Conservation (phyloP, 2,113 vertebrate species). For the Passer domesticus region DNA sequence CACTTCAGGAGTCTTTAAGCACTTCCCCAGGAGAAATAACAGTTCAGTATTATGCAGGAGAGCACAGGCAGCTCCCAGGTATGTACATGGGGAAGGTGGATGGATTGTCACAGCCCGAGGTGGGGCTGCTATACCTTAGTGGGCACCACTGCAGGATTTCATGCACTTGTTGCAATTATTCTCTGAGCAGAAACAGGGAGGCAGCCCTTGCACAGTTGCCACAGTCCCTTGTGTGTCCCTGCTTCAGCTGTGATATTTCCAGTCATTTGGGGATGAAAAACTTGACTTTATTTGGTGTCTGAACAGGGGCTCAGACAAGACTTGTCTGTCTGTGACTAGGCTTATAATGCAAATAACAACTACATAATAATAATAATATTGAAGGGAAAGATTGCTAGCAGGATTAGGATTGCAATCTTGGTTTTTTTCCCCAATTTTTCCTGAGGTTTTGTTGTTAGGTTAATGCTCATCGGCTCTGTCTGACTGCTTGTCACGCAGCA, state of each 20-base stretch:
- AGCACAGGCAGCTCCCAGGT: background rate
- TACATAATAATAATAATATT: background rate
- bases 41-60: background rate
- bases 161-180: background rate
- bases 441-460: conserved; percentile 2
- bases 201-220: background rate
- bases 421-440: background rate
- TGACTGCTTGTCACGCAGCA: background rate
- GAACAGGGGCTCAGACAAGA: conserved; percentile 8
- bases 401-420: conserved; percentile 5
- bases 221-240: background rate
- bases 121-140: background rate
- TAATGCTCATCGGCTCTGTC: background rate
- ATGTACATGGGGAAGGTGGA: background rate
- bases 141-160: background rate
- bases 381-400: background rate
- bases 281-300: background rate
- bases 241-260: background rate
- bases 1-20: background rate
- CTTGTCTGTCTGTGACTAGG: background rate
- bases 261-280: background rate
- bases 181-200: background rate
- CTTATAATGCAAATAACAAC: background rate
- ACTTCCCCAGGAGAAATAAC: background rate
- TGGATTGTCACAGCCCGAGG: background rate